Evolutionary conservation across 2,797 vertebrate genomes (phyloP).

Genomic region (Coranthus polyacanthus): DNA sequence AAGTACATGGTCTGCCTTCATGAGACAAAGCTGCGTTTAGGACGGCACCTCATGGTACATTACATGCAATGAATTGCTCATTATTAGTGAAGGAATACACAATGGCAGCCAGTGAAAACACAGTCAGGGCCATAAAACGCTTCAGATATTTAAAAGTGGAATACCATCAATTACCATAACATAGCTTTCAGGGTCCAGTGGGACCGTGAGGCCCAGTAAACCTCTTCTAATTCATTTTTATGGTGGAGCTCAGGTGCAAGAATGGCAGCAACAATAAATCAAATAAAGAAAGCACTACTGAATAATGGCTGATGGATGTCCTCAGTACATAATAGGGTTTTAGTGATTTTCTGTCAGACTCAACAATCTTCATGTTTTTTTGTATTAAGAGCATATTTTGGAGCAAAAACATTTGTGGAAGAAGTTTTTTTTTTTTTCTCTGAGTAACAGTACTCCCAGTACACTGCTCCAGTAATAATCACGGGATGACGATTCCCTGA

Average conservation of each 20-base stretch:
- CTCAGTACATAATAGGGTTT: slow-evolving; percentile 12
- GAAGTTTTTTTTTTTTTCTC: slow-evolving; percentile 17
- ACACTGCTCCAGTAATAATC: slow-evolving; percentile 1
- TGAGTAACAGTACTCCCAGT: too few relatives aligned
- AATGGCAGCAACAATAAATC: slow-evolving; percentile 66
- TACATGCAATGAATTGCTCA: slow-evolving; percentile 29
- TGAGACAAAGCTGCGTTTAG: not conserved
- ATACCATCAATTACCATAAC: slow-evolving; percentile 66
- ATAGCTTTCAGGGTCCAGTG: slow-evolving; percentile 38
- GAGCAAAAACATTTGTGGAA: slow-evolving; percentile 2
- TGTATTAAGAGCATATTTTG: not conserved
- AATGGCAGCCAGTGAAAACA: slow-evolving; percentile 44
- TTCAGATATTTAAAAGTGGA: slow-evolving; percentile 58
- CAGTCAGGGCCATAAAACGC: slow-evolving; percentile 50
- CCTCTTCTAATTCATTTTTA: slow-evolving; percentile 61
- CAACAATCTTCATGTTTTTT: slow-evolving; percentile 22
- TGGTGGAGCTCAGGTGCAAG: slow-evolving; percentile 63
- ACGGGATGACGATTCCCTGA: not conserved
- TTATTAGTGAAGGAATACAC: slow-evolving; percentile 32
- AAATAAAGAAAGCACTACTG: slow-evolving; percentile 28
- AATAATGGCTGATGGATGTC: slow-evolving; percentile 37
- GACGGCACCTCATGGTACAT: slow-evolving; percentile 38
- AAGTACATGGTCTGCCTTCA: too few relatives aligned
- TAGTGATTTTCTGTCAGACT: slow-evolving; percentile 19
- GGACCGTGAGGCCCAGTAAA: slow-evolving; percentile 45